Conservation (phyloP, 2,797 vertebrate species). For the Acrossocheilus wenchowensis region DNA sequence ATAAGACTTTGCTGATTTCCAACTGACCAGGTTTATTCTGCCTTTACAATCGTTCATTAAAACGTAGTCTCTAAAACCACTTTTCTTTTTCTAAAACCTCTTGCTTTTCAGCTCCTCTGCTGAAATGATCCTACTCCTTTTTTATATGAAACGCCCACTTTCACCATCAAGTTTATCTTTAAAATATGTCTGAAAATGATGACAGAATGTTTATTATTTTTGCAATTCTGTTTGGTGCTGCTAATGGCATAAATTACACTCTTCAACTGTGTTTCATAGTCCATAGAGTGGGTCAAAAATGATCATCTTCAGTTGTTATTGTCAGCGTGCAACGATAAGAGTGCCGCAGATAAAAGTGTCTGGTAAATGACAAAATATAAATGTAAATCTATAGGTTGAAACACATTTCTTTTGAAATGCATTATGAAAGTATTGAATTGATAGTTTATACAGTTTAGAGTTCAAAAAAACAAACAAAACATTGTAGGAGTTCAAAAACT, state of each 20-base stretch:
- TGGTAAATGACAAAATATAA: background rate
- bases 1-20: background rate
- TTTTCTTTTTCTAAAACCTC: too few relatives aligned
- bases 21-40: background rate
- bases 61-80: too few relatives aligned
- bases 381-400: background rate
- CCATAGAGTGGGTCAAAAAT: background rate
- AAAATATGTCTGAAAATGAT: background rate
- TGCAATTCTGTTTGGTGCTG: background rate
- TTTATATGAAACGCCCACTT: background rate
- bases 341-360: background rate
- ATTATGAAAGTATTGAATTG: background rate
- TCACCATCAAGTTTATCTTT: background rate
- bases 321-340: background rate
- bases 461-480: background rate
- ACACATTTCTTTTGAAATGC: background rate
- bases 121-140: too few relatives aligned
- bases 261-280: constrained; percentile 3
- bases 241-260: background rate
- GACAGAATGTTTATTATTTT: background rate
- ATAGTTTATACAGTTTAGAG: background rate
- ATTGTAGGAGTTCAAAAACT: background rate
- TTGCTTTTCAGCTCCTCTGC: too few relatives aligned
- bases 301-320: background rate
- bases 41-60: background rate